Evolutionary conservation across 2,113 vertebrate species (phyloP).

Genomic region (Oreochromis tanganicae): DNA sequence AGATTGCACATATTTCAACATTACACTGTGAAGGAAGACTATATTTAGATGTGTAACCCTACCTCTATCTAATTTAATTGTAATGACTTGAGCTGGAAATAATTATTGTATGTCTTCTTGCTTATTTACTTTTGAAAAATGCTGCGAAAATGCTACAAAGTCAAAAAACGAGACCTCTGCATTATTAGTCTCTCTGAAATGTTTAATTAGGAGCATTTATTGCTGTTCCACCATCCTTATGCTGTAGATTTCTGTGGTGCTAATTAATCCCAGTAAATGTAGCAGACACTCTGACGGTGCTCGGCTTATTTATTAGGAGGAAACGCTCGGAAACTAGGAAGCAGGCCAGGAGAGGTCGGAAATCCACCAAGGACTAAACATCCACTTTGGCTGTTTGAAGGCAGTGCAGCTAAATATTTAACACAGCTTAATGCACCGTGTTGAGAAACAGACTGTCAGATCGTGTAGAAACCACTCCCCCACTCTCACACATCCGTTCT

Average conservation of each 20-base stretch:
- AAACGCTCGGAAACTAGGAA: neutral
- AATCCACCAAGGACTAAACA: conserved; percentile 11
- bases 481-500: neutral
- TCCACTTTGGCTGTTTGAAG: conserved; percentile 4
- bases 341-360: neutral
- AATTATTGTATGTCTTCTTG: neutral
- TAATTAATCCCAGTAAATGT: neutral
- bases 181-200: neutral
- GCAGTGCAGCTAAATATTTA: conserved; percentile 35
- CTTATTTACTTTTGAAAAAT: neutral
- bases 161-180: neutral
- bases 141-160: neutral
- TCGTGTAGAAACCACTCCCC: neutral
- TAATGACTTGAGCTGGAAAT: neutral
- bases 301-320: neutral
- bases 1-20: neutral
- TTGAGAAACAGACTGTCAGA: conserved; percentile 16
- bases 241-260: neutral
- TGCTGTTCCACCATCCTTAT: neutral
- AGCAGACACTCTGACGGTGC: neutral
- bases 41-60: neutral
- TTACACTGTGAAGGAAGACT: neutral
- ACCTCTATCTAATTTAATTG: neutral
- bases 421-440: conserved; percentile 13
- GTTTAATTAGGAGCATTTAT: neutral